A percentile compares a stretch with the other conserved stretches of the same genome.
These are phyloP conservation scores for Zelostemma sp. DNA, from an alignment of 1,140 invertebrate genomes.

Conservation along the genomic window DNA sequence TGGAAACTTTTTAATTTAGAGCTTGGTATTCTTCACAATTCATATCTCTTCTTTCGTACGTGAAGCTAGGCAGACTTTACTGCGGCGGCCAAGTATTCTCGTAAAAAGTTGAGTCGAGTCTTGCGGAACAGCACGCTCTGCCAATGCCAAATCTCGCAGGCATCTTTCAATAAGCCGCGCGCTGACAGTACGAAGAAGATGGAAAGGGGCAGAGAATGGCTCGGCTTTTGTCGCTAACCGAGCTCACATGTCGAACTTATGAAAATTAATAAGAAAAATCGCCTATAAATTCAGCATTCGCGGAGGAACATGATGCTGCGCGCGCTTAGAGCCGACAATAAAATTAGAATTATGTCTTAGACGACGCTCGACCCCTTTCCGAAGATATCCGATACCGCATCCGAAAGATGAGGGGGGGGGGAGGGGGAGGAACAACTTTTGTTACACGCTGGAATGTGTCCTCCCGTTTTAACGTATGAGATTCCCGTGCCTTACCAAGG, in stretches of 20 bases:
- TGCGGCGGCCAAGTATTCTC: constrained; percentile 49
- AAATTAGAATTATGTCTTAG: constrained; percentile 68
- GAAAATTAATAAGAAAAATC: constrained; percentile 72
- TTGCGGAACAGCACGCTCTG: constrained; percentile 39
- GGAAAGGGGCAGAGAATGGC: constrained; percentile 39
- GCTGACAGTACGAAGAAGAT: constrained; percentile 25
- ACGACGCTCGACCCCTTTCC: constrained; percentile 6
- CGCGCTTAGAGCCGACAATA: constrained; percentile 60
- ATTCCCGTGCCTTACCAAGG: constrained; percentile 53
- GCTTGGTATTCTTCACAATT: constrained; percentile 43
- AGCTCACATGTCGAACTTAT: constrained; percentile 68
- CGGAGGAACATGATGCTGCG: constrained; percentile 32
- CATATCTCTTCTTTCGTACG: constrained; percentile 43
- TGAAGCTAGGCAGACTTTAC: constrained; percentile 44
- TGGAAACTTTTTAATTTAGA: constrained; percentile 50
- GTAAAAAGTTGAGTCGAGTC: constrained; percentile 54
- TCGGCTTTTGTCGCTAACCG: constrained; percentile 56
- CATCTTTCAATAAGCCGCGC: constrained; percentile 55
- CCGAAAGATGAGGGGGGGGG: constrained; percentile 13
- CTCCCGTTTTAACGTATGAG: constrained; percentile 65
- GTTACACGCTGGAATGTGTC: constrained; percentile 67
- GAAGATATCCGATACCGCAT: constrained; percentile 7
- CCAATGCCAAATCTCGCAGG: constrained; percentile 45
- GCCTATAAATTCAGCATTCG: constrained; percentile 65
- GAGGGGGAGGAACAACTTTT: constrained; percentile 52